These are phyloP conservation scores for Ceyx cyanopectus DNA, from an alignment of 2,113 vertebrate genomes.

Conservation along the genomic window DNA sequence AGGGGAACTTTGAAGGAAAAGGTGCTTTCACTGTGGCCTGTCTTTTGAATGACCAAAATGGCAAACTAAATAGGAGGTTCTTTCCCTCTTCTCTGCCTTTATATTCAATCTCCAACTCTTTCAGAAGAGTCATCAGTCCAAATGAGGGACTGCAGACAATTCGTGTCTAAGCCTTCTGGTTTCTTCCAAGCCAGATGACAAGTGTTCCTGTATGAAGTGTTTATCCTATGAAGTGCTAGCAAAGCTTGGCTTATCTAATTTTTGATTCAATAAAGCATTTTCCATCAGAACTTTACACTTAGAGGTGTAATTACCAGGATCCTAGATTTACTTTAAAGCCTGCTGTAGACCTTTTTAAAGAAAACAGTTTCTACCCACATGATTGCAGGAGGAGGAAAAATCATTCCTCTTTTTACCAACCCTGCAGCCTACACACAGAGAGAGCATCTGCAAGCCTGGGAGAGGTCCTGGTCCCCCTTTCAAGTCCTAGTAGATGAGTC, in stretches of 20 bases:
- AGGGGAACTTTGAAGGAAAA: not conserved
- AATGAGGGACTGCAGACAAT: not conserved
- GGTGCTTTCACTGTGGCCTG: not conserved
- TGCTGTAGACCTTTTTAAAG: not conserved
- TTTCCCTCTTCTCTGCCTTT: not conserved
- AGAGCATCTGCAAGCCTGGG: not conserved
- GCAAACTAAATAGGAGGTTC: not conserved
- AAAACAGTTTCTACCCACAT: not conserved
- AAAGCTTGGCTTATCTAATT: not conserved
- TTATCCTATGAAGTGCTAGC: not conserved
- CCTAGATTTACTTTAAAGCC: not conserved
- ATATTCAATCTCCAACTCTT: not conserved
- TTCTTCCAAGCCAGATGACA: constrained; percentile 2
- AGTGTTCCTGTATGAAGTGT: not conserved
- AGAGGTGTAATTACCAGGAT: constrained; percentile 4
- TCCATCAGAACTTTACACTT: not conserved
- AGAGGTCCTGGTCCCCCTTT: not conserved
- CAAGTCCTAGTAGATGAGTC: not conserved
- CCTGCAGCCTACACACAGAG: not conserved
- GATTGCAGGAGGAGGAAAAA: not conserved
- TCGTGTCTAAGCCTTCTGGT: not conserved
- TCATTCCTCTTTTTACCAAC: not conserved
- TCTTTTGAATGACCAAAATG: not conserved
- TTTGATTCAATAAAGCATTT: constrained; percentile 13
- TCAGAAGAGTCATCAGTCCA: constrained; percentile 1